These are phyloP conservation scores for Brachypodius melanocephalos DNA, from an alignment of 2,113 vertebrate genomes.

Conservation along the genomic window DNA sequence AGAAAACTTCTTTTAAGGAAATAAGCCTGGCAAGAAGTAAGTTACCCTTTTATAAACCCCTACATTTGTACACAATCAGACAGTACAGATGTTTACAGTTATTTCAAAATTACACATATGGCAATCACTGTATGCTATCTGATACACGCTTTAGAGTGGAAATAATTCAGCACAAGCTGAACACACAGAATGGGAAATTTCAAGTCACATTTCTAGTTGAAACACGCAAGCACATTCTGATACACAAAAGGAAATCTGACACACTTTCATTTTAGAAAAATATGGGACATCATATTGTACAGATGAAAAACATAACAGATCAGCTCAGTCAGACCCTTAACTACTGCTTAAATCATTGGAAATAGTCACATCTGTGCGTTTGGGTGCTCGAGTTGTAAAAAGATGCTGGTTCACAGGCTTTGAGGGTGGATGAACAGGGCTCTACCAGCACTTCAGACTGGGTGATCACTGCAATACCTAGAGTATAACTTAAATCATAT, in stretches of 20 bases:
- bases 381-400: neutral
- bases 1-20: neutral
- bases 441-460: neutral
- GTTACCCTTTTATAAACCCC: neutral
- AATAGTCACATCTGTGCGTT: rapidly evolving
- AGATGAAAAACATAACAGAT: neutral
- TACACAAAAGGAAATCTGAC: neutral
- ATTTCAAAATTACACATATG: neutral
- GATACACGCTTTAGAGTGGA: neutral
- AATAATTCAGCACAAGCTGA: neutral
- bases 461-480: neutral
- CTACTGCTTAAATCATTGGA: neutral
- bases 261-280: neutral
- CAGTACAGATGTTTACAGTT: neutral
- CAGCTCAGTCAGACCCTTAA: neutral
- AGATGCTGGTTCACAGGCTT: neutral
- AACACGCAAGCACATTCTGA: neutral
- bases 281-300: neutral
- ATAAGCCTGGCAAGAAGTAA: neutral
- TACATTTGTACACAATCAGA: neutral
- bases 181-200: neutral
- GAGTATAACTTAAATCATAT: neutral
- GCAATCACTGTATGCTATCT: neutral
- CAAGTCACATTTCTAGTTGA: neutral
- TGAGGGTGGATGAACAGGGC: neutral